These are phyloP conservation scores for Tympanoctomys barrerae DNA, from an alignment of 2,797 vertebrate genomes.

Conservation along the genomic window DNA sequence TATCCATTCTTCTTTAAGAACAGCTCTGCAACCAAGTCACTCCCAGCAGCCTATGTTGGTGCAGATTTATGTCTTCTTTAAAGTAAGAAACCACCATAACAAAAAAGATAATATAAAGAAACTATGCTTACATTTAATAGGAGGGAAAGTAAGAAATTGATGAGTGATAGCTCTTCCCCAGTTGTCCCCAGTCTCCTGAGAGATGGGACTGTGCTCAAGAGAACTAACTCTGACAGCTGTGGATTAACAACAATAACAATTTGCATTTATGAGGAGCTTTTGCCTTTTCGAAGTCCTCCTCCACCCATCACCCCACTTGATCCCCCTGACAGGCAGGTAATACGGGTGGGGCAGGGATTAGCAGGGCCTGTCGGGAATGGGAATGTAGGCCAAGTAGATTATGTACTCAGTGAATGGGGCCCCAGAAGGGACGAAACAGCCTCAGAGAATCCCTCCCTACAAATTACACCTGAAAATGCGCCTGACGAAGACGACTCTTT, in stretches of 20 bases:
- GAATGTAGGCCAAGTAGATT: slow-evolving; percentile 43
- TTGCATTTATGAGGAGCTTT: slow-evolving; percentile 65
- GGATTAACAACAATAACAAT: slow-evolving; percentile 74
- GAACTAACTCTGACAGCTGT: slow-evolving; percentile 22
- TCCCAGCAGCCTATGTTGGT: background rate
- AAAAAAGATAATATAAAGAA: background rate
- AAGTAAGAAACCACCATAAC: background rate
- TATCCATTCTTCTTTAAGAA: slow-evolving; percentile 25
- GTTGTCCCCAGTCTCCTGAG: slow-evolving; percentile 11
- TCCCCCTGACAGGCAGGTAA: slow-evolving; percentile 65
- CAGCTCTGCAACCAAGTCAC: slow-evolving; percentile 27
- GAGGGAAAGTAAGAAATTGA: background rate
- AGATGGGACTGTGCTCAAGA: slow-evolving; percentile 25
- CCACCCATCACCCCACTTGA: slow-evolving; percentile 67
- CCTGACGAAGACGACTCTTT: slow-evolving; percentile 34
- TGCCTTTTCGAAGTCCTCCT: slow-evolving; percentile 72
- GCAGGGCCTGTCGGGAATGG: background rate
- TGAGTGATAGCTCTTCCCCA: slow-evolving; percentile 13
- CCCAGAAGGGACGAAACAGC: background rate
- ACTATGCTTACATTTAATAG: background rate
- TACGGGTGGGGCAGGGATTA: slow-evolving; percentile 55
- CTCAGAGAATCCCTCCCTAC: slow-evolving; percentile 54
- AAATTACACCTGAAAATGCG: slow-evolving; percentile 50
- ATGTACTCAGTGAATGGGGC: slow-evolving; percentile 24
- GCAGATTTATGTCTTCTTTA: background rate